Percentiles rank a stretch among this genome's conserved stretches.
phyloP scores from a whole-genome alignment of 2,113 vertebrate genomes.

The Nothoprocta perdicaria region DNA sequence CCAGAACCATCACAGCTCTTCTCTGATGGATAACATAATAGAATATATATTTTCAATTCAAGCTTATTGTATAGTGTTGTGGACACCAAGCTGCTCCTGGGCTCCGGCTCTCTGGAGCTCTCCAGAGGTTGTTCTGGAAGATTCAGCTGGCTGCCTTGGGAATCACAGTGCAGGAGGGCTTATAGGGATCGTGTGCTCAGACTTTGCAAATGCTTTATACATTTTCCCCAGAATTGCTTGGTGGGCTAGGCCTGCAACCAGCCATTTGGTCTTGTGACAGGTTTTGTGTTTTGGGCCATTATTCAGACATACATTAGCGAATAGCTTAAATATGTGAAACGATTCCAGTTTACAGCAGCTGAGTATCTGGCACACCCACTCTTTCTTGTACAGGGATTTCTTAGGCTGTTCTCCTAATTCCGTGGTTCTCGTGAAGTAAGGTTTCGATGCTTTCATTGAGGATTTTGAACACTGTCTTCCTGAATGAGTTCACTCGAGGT shows the following conservation, averaged over 20 bases:
- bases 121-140: rapidly evolving
- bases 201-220: neutral
- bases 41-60: neutral
- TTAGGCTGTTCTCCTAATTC: neutral
- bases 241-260: neutral
- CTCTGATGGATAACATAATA: neutral
- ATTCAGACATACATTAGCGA: neutral
- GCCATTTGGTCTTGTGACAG: neutral
- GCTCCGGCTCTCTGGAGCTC: neutral
- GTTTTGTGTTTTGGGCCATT: neutral
- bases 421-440: neutral
- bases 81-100: neutral
- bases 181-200: neutral
- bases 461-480: neutral
- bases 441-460: neutral
- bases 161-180: neutral
- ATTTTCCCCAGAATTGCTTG: neutral
- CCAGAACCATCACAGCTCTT: neutral
- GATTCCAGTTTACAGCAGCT: neutral
- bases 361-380: neutral
- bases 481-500: conserved; percentile 6
- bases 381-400: neutral
- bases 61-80: neutral
- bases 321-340: neutral
- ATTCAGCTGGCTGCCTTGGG: rapidly evolving